phyloP scores from a whole-genome alignment of 2,797 vertebrate species.

The Clarias pachynema region DNA sequence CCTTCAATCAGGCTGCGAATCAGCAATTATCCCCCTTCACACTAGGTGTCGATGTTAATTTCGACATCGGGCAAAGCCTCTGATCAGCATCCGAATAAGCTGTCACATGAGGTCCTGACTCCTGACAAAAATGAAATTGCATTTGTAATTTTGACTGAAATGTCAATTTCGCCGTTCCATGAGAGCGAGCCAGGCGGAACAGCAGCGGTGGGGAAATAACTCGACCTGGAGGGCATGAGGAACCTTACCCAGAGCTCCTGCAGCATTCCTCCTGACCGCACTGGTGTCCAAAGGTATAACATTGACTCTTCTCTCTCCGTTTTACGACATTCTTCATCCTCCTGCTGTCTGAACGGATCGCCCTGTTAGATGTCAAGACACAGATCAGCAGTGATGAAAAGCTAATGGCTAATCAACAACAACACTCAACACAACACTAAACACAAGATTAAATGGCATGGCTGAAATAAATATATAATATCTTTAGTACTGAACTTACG shows the following conservation, averaged over 20 bases:
- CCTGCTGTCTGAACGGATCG: background rate
- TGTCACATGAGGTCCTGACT: conserved; percentile 88
- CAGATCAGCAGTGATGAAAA: background rate
- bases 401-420: background rate
- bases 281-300: conserved; percentile 85
- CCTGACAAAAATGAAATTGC: conserved; percentile 84
- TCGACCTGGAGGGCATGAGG: background rate
- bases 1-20: conserved; percentile 79
- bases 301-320: conserved; percentile 84
- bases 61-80: conserved; percentile 80
- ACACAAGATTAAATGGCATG: background rate
- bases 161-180: conserved; percentile 81
- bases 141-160: conserved; percentile 71
- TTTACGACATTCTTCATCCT: conserved; percentile 77
- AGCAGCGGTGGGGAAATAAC: background rate
- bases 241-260: background rate
- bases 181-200: background rate
- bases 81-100: conserved; percentile 88
- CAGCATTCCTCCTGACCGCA: conserved; percentile 79
- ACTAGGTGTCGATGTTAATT: conserved; percentile 91
- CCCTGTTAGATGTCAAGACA: conserved; percentile 4
- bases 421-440: too few relatives aligned
- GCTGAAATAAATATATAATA: background rate
- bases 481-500: background rate
- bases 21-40: conserved; percentile 88